A percentile compares a stretch with the other conserved stretches of the same genome.
These are phyloP conservation scores for Columba guinea DNA, from an alignment of 2,797 vertebrate genomes.

Conservation along the genomic window DNA sequence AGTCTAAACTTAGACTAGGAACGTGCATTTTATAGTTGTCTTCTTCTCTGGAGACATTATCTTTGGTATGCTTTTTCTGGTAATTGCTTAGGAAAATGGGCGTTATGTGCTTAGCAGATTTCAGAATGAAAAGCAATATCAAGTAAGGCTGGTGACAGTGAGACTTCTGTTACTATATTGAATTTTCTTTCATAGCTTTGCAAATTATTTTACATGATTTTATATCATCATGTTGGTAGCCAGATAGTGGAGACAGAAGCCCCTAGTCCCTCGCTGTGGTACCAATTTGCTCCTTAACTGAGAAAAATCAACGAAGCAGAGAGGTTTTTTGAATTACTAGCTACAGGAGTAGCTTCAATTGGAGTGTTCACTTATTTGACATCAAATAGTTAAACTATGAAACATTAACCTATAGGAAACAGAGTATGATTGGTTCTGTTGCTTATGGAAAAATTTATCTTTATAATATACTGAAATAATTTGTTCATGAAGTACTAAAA, in stretches of 20 bases:
- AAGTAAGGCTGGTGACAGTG: background rate
- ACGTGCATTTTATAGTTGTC: background rate
- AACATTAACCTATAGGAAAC: background rate
- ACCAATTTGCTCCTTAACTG: background rate
- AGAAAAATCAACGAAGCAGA: background rate
- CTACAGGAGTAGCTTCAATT: background rate
- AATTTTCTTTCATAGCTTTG: constrained; percentile 39
- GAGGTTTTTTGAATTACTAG: background rate
- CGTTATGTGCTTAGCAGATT: background rate
- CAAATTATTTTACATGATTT: constrained; percentile 32
- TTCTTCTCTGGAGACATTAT: background rate
- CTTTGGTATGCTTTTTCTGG: background rate
- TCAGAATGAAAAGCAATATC: background rate
- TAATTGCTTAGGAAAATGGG: background rate
- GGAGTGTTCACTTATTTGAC: background rate
- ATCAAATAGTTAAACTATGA: constrained; percentile 8
- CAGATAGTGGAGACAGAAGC: background rate
- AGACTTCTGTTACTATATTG: constrained; percentile 16
- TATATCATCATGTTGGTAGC: background rate
- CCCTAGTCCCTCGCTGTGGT: background rate
- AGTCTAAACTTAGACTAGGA: background rate
- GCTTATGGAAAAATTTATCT: background rate
- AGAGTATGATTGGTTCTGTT: background rate
- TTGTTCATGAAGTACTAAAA: background rate
- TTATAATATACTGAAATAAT: constrained; percentile 11